Evolutionary conservation across 2,113 vertebrate genomes (phyloP), one percentile per base, ranked within the genome.

Genomic region (Siniperca knerii): DNA sequence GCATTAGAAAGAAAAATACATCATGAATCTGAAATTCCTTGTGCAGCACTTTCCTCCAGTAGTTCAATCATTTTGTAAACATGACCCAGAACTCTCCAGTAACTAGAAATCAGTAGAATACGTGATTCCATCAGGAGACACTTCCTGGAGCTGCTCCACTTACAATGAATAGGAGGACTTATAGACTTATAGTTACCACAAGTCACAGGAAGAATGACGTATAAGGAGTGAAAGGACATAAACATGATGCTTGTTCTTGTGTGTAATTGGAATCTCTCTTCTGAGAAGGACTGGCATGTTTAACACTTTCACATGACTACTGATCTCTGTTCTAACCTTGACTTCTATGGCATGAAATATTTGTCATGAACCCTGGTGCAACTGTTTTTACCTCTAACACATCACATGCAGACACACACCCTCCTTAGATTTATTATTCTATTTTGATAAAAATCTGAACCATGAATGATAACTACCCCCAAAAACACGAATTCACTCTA

Each of bases 221-320:
- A 9, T 21, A 18, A 40, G 54, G 1, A 13, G 23, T 16, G 16
- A 62, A 33, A 21, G 4, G 40, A 54, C 8, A 65, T 10, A 20
- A 69, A 44, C 44, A 55, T 21, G 0, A 40, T n/a, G 18, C 16
- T 64, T 15, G 35, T 8, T n/a, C 20, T 35, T 62, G 6, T 2
- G 0, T 29, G 40, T 35, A 50, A 8, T 35, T 33, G 4, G 64
- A 33, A 25, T 40, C 9, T 50, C n/a, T 77, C 20, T 42, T 60
- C 76, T 55, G 64, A 69, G 64, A 68, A 61, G 23, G 5, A 75
- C 37, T 21, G 35, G 35, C 11, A 35, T 4, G 20, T 65, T 68
- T 6, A 50, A 33, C 42, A 60, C 35, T 55, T 75, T 81, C 84
- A 83, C 73, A 75, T 84, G 78, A 81, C 81, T 10, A 81, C 81